Evolutionary conservation across 2,797 vertebrate genomes (phyloP).

Genomic region (Trachurus trachurus): DNA sequence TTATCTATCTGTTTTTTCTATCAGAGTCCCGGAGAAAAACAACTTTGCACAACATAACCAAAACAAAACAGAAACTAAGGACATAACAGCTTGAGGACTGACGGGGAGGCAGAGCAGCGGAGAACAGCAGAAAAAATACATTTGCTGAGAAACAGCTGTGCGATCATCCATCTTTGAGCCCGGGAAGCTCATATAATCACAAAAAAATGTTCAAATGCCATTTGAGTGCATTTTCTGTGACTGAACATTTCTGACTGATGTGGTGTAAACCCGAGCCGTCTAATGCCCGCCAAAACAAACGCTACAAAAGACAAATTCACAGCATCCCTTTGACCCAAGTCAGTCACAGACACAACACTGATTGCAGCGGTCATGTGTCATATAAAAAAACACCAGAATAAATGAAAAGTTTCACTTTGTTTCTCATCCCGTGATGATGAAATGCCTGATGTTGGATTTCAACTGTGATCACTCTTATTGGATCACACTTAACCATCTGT

Average conservation of each 20-base stretch:
- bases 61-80: not conserved
- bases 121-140: constrained; percentile 15
- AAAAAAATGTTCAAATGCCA: constrained; percentile 20
- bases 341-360: constrained; percentile 24
- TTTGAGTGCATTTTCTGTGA: constrained; percentile 15
- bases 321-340: constrained; percentile 25
- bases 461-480: constrained; percentile 48
- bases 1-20: not conserved
- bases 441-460: constrained; percentile 38
- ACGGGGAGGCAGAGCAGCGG: not conserved
- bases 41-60: not conserved
- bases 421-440: constrained; percentile 52
- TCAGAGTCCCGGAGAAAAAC: not conserved
- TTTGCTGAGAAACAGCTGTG: constrained; percentile 35
- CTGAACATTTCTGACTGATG: constrained; percentile 31
- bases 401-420: constrained; percentile 31
- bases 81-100: not conserved
- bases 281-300: constrained; percentile 21
- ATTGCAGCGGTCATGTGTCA: constrained; percentile 9
- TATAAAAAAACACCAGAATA: constrained; percentile 20
- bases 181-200: constrained; percentile 24
- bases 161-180: constrained; percentile 26
- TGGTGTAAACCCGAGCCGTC: constrained; percentile 10
- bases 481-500: constrained; percentile 59
- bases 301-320: constrained; percentile 22